These are phyloP conservation scores for Aquatica leii DNA, from an alignment of 2,888 invertebrate species.

Conservation along the genomic window DNA sequence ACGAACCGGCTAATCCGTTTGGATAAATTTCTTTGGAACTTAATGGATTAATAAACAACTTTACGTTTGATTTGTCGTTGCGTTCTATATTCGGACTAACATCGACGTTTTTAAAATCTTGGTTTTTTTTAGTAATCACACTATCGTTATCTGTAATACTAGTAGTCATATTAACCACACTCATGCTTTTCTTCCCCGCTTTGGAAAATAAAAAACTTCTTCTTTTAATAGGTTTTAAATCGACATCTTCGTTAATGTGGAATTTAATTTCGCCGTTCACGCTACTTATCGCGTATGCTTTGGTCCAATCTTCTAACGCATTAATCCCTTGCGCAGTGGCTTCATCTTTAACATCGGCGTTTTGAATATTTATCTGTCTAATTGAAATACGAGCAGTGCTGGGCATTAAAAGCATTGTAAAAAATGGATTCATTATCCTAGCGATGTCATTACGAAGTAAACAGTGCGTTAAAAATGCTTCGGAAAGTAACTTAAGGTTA, in stretches of 20 bases:
- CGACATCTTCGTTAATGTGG: constrained; percentile 63
- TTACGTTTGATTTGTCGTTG: constrained; percentile 53
- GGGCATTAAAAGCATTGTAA: constrained; percentile 78
- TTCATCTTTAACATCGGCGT: constrained; percentile 60
- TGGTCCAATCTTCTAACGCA: constrained; percentile 50
- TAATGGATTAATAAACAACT: constrained; percentile 59
- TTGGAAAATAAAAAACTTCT: constrained; percentile 59
- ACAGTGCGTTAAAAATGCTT: constrained; percentile 78
- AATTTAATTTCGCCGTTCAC: constrained; percentile 81
- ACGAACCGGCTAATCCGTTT: constrained; percentile 57
- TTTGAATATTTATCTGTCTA: constrained; percentile 73
- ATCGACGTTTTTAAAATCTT: constrained; percentile 55
- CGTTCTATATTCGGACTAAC: constrained; percentile 41
- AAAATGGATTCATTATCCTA: constrained; percentile 78
- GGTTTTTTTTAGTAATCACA: constrained; percentile 57
- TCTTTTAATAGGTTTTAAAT: constrained; percentile 56
- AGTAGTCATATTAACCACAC: constrained; percentile 57
- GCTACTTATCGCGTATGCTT: constrained; percentile 78
- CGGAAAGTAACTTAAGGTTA: constrained; percentile 70
- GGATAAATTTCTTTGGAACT: constrained; percentile 60
- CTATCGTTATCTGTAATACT: constrained; percentile 57
- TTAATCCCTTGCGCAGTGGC: constrained; percentile 47
- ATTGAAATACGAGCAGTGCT: constrained; percentile 84
- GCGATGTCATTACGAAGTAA: constrained; percentile 80
- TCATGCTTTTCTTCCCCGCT: constrained; percentile 51